Evolutionary conservation across 2,888 invertebrate genomes (phyloP).

Genomic region (Eurytoma adleriae): DNA sequence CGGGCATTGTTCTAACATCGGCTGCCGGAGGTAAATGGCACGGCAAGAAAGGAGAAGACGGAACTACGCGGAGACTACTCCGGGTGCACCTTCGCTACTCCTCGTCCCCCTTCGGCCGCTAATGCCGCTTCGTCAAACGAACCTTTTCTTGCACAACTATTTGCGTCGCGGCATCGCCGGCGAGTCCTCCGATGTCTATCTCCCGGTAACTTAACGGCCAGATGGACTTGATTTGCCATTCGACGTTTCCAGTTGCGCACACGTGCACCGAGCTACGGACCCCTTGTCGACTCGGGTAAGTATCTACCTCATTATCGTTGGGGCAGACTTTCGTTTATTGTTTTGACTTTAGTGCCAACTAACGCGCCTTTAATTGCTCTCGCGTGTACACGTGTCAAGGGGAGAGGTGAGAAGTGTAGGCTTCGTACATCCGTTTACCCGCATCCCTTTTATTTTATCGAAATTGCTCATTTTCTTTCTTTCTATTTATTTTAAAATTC

Average conservation of each 20-base stretch:
- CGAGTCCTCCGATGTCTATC: constrained; percentile 49
- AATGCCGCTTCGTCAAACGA: constrained; percentile 55
- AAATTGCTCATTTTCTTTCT: neutral
- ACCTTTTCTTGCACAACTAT: constrained; percentile 50
- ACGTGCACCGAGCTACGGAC: neutral
- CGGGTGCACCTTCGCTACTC: constrained; percentile 3
- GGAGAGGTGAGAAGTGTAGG: constrained; percentile 14
- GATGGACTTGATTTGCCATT: constrained; percentile 54
- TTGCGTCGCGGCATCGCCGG: constrained; percentile 29
- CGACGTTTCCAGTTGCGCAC: constrained; percentile 42
- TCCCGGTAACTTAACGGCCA: constrained; percentile 45
- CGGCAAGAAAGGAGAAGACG: constrained; percentile 18
- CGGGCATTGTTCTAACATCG: constrained; percentile 48
- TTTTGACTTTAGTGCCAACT: constrained; percentile 47
- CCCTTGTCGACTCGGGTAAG: constrained; percentile 18
- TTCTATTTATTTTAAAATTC: too few relatives aligned
- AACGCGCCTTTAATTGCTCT: constrained; percentile 40
- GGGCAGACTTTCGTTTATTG: constrained; percentile 47
- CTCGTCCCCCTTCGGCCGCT: constrained; percentile 29
- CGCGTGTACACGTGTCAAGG: constrained; percentile 2
- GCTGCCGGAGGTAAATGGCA: constrained; percentile 27
- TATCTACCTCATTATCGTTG: constrained; percentile 53
- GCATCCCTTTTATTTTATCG: constrained; percentile 11
- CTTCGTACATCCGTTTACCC: constrained; percentile 27
- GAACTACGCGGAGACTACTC: constrained; percentile 5